These are phyloP conservation scores for Podarcis lilfordi DNA, from an alignment of 2,797 vertebrate species.

Conservation along the genomic window DNA sequence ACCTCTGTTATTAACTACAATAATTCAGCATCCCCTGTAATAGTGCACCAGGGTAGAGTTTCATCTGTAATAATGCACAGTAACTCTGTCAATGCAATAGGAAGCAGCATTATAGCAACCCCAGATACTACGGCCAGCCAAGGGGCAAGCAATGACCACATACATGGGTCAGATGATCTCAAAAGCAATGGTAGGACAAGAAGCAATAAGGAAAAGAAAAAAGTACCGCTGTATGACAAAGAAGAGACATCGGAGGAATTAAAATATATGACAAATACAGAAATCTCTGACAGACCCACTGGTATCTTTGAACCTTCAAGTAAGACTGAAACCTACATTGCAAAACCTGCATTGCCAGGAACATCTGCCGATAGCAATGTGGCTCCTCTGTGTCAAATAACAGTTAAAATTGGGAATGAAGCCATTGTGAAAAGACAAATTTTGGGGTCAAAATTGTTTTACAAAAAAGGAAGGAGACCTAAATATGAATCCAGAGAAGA, in stretches of 20 bases:
- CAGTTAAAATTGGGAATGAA: slow-evolving; percentile 97
- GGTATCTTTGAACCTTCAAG: slow-evolving; percentile 67
- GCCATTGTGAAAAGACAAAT: slow-evolving; percentile 94
- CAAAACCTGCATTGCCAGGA: slow-evolving; percentile 95
- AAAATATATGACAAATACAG: slow-evolving; percentile 75
- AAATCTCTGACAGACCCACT: slow-evolving; percentile 73
- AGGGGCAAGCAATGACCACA: slow-evolving; percentile 69
- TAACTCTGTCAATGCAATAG: slow-evolving; percentile 73
- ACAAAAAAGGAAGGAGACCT: slow-evolving; percentile 79
- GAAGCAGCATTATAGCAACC: slow-evolving; percentile 64
- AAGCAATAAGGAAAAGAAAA: slow-evolving; percentile 76
- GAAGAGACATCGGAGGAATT: slow-evolving; percentile 83
- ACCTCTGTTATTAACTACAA: slow-evolving; percentile 83
- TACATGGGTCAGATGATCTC: slow-evolving; percentile 74
- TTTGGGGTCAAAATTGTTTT: slow-evolving; percentile 93
- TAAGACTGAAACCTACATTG: slow-evolving; percentile 96
- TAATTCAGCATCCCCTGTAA: slow-evolving; percentile 80
- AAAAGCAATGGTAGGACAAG: slow-evolving; percentile 68
- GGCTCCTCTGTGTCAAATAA: slow-evolving; percentile 96
- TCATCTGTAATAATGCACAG: slow-evolving; percentile 81
- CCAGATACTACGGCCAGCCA: slow-evolving; percentile 46
- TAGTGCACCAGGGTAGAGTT: slow-evolving; percentile 82
- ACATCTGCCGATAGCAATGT: slow-evolving; percentile 88
- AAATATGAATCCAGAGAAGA: slow-evolving; percentile 75
- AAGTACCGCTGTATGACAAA: slow-evolving; percentile 55